These are phyloP conservation scores for Pocillopora grandis DNA, from an alignment of 92 coral and sea anemone genomes.

Conservation along the genomic window DNA sequence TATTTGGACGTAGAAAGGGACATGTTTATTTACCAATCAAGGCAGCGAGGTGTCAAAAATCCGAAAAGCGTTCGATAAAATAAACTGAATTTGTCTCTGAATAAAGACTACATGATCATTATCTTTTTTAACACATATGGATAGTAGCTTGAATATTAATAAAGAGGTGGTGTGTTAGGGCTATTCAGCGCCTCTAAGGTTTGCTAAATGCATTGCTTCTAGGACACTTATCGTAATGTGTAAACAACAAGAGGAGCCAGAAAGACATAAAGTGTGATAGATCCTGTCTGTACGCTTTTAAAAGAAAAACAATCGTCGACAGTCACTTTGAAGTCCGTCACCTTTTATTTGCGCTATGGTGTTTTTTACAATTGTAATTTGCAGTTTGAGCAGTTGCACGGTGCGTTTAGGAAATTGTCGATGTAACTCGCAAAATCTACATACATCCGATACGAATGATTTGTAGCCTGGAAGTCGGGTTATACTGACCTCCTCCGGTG, in stretches of 20 bases:
- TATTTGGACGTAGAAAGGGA: too few relatives aligned
- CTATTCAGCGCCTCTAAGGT: neutral
- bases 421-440: neutral
- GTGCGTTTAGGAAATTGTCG: neutral
- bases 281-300: neutral
- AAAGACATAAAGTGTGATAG: neutral
- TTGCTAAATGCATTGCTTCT: constrained; percentile 11
- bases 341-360: neutral
- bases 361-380: neutral
- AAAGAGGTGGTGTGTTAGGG: neutral
- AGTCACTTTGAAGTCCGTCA: neutral
- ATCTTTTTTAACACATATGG: too few relatives aligned
- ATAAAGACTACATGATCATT: neutral
- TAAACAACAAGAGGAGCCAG: neutral
- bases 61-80: neutral
- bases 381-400: neutral
- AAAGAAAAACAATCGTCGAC: constrained; percentile 1
- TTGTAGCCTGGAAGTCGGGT: neutral
- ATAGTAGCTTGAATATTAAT: neutral
- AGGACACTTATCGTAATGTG: neutral
- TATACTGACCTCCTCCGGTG: constrained; percentile 1
- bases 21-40: too few relatives aligned
- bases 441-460: neutral
- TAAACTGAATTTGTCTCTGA: neutral
- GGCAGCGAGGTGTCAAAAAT: neutral